Base-by-base conservation (phyloP, 1,140 invertebrate genomes). In the Helicoverpa armigera region DNA sequence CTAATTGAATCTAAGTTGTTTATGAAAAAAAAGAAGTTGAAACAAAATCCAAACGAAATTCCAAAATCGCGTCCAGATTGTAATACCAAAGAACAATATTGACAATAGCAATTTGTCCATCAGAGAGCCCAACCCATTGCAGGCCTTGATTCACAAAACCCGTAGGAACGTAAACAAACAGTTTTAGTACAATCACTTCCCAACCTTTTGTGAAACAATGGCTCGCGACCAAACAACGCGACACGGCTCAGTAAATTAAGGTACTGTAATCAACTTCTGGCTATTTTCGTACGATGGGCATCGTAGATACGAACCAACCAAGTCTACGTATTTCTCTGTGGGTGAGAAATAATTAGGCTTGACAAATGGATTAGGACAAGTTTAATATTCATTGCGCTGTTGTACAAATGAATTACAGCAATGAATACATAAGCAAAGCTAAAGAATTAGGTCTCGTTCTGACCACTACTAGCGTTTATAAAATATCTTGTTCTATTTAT, bases 171-270 rank as follows among this genome's bases (percentile, higher is more conserved):
- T 60, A 61, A 75, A 75, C 73, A 75, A 75, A 75, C 73, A 43
- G 35, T 75, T 75, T 75, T 75, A 75, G 54, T 54, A 75, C 56
- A 51, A 75, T 75, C 73, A 75, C 73, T 70, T 75, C 73, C 54
- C 56, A 61, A 61, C 73, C 56, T 75, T 75, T 53, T 13, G 48
- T 70, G 35, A 75, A 75, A 75, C 73, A 75, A 75, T 75, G 50
- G 58, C 9, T 75, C 73, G 23, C 56, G 54, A 53, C 67, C 43
- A 29, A 70, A 54, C 48, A 18, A 23, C 11, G 50, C 53, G 48
- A 61, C 54, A 61, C 35, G 54, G 53, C 53, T 50, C 73, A 60
- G 29, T 75, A 58, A 61, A 35, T 29, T 35, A 61, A 75, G 14
- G 54, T 43, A 75, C 61, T 43, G 35, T 75, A 75, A 75, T 58